Conservation (phyloP, 37 sponge, comb jelly and placozoan species). For the Haliclona indistincta region DNA sequence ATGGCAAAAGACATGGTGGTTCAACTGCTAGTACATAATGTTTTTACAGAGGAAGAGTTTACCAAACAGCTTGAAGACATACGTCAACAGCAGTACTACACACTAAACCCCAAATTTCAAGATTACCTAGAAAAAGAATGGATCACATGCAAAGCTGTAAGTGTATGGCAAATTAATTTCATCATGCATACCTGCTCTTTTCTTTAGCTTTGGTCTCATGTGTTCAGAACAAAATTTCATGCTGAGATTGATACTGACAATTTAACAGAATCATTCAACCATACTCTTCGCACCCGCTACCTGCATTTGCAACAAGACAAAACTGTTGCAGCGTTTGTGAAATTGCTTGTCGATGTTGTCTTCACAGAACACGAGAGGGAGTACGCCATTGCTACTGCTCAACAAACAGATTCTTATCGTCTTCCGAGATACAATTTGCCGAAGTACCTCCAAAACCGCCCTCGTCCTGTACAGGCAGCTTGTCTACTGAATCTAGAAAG, state of each 20-base stretch:
- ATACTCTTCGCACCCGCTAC: background rate
- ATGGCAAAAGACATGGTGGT: too few relatives aligned
- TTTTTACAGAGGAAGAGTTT: slow-evolving; percentile 3
- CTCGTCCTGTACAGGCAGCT: too few relatives aligned
- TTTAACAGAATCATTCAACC: slow-evolving; percentile 1
- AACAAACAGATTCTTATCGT: too few relatives aligned
- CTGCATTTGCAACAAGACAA: background rate
- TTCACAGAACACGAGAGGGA: slow-evolving; percentile 27
- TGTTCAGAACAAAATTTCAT: background rate
- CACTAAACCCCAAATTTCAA: slow-evolving; percentile 5
- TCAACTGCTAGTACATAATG: too few relatives aligned
- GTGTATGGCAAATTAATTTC: background rate
- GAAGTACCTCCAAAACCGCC: too few relatives aligned
- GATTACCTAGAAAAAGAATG: slow-evolving; percentile 24
- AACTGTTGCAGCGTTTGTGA: background rate
- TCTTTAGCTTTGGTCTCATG: slow-evolving; percentile 2
- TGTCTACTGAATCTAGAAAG: too few relatives aligned
- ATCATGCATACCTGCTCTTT: background rate
- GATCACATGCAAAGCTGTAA: slow-evolving; percentile 15
- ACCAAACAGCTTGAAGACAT: background rate
- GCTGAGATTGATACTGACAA: slow-evolving; percentile 5
- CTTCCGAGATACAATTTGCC: too few relatives aligned
- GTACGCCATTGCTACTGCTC: too few relatives aligned
- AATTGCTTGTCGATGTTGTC: background rate
- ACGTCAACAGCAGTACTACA: slow-evolving; percentile 1